A percentile compares a stretch with the other conserved stretches of the same genome.
phyloP scores from a whole-genome alignment of 2,797 vertebrate genomes.

The Rhadinocentrus ornatus region DNA sequence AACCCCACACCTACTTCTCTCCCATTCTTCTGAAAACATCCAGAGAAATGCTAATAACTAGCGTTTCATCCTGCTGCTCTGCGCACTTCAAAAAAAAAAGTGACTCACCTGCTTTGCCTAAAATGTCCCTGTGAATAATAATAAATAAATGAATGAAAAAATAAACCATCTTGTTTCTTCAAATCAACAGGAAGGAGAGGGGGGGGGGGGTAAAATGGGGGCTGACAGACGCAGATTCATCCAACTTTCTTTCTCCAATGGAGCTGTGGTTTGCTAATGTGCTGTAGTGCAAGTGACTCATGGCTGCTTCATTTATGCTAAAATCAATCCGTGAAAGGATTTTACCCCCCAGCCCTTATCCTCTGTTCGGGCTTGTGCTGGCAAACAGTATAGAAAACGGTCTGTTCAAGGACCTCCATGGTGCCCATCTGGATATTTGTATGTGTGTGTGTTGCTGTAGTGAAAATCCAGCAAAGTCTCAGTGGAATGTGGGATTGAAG shows the following conservation, averaged over 20 bases:
- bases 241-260: conserved; percentile 14
- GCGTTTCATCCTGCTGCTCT: conserved; percentile 60
- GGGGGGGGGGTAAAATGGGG: not conserved
- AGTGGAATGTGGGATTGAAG: conserved; percentile 34
- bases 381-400: conserved; percentile 49
- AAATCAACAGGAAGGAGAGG: conserved; percentile 24
- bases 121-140: conserved; percentile 51
- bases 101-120: conserved; percentile 55
- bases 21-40: conserved; percentile 63
- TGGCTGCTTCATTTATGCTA: conserved; percentile 37
- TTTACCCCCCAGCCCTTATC: conserved; percentile 33
- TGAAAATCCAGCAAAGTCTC: conserved; percentile 44
- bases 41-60: conserved; percentile 77
- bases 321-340: conserved; percentile 40
- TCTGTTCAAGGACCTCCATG: conserved; percentile 23
- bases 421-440: conserved; percentile 16
- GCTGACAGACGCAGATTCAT: conserved; percentile 31
- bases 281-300: conserved; percentile 49
- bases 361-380: conserved; percentile 26
- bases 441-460: conserved; percentile 11
- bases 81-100: conserved; percentile 43
- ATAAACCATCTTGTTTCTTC: conserved; percentile 22
- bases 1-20: conserved; percentile 9
- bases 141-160: conserved; percentile 3
- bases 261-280: conserved; percentile 12